phyloP scores from a whole-genome alignment of 2,113 vertebrate genomes.

The Otus sunia region DNA sequence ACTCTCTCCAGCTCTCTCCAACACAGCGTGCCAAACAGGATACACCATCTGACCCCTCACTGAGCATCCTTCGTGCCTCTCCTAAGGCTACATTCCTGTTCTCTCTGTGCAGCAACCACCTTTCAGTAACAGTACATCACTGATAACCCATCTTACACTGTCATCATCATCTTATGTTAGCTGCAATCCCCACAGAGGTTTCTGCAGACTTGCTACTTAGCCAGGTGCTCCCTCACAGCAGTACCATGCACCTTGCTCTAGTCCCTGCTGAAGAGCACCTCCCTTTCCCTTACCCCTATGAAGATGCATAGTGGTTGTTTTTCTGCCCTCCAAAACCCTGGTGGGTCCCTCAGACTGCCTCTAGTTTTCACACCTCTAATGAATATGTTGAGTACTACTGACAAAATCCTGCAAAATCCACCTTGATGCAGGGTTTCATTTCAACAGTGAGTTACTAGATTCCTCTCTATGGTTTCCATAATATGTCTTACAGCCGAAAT shows the following conservation, averaged over 20 bases:
- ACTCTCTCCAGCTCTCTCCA: neutral
- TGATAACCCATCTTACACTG: neutral
- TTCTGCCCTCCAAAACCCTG: neutral
- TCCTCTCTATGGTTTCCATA: neutral
- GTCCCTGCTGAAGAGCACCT: neutral
- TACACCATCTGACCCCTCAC: neutral
- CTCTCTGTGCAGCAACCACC: neutral
- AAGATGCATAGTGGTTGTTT: accelerated
- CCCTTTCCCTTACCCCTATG: neutral
- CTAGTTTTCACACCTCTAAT: neutral
- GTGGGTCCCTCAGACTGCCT: neutral
- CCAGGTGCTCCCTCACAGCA: neutral
- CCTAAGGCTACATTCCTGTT: neutral
- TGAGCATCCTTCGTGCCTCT: neutral
- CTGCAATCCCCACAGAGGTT: neutral
- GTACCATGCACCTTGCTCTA: neutral
- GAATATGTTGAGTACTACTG: neutral
- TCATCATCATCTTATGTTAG: neutral
- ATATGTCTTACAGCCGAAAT: accelerated
- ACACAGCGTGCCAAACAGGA: neutral
- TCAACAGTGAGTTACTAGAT: neutral
- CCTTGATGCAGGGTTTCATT: neutral
- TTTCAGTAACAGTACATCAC: neutral
- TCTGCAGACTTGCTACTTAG: neutral
- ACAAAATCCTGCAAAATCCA: neutral